Evolutionary conservation across 2,113 vertebrate species (phyloP).

Genomic region (Willisornis vidua): DNA sequence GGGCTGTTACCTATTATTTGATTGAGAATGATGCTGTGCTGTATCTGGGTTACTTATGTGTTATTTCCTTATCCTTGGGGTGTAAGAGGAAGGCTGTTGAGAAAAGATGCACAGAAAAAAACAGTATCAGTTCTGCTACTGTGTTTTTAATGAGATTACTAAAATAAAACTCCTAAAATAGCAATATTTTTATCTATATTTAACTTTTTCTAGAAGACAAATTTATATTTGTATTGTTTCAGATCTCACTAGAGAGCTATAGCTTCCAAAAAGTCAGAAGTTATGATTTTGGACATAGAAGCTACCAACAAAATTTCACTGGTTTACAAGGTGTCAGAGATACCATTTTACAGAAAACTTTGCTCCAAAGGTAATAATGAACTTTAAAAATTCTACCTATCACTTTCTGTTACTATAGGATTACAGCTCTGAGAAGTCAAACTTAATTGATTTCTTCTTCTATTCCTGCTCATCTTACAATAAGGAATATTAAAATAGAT

Average conservation of each 20-base stretch:
- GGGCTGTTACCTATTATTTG: not conserved
- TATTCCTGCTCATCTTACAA: not conserved
- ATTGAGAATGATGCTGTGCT: not conserved
- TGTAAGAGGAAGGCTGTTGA: not conserved
- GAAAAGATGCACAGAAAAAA: not conserved
- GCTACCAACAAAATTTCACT: not conserved
- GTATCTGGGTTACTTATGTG: not conserved
- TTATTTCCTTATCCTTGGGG: not conserved
- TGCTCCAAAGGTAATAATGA: not conserved
- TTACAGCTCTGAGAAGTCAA: not conserved
- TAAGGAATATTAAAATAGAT: not conserved
- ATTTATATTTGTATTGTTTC: not conserved
- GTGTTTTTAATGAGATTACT: not conserved
- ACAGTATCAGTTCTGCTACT: not conserved
- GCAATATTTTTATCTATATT: not conserved
- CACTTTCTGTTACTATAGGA: not conserved
- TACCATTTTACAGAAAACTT: not conserved
- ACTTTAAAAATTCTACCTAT: not conserved
- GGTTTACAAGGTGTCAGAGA: not conserved
- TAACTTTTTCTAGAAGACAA: not conserved
- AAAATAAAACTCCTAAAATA: not conserved
- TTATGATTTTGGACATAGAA: not conserved
- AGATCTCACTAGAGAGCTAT: not conserved
- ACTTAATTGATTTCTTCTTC: not conserved
- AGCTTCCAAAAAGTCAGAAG: not conserved